Conservation (phyloP, 37 sponge, comb jelly and placozoan genomes). For the Aplysina aerophoba region DNA sequence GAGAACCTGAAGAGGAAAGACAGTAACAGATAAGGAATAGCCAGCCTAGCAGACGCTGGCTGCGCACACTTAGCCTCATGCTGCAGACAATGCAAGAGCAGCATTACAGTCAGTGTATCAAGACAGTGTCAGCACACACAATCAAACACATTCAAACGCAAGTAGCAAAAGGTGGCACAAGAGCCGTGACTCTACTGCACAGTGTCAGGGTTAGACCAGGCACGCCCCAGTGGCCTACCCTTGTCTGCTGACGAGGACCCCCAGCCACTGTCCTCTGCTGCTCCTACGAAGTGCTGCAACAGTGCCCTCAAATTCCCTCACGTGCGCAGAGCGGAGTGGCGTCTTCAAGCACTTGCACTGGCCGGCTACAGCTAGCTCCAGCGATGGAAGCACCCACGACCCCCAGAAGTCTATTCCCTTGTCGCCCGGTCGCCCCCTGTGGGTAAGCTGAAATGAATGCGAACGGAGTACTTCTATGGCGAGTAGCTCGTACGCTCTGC, state of each 20-base stretch:
- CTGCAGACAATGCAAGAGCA: no score
- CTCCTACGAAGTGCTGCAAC: background rate
- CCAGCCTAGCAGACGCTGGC: no score
- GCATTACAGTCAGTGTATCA: no score
- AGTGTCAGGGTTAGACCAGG: no score
- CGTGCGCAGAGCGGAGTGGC: conserved; percentile 34
- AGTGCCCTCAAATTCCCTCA: conserved; percentile 60
- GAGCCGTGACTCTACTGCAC: no score
- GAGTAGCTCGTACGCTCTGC: conserved; percentile 59
- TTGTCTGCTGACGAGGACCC: conserved; percentile 41
- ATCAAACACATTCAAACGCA: no score
- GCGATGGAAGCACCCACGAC: conserved; percentile 62
- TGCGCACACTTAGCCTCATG: no score
- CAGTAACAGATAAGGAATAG: no score
- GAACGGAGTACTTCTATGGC: conserved; percentile 38
- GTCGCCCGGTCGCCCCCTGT: conserved; percentile 69
- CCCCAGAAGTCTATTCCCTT: conserved; percentile 77
- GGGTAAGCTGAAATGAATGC: conserved; percentile 54
- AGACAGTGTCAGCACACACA: no score
- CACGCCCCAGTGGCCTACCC: conserved; percentile 39
- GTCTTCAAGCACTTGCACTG: conserved; percentile 59
- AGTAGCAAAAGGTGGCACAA: no score
- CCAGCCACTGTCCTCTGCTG: conserved; percentile 3
- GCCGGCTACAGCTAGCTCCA: conserved; percentile 49
- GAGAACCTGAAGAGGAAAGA: no score